Conservation (phyloP, 2,113 vertebrate genomes). For the Anarrhichthys ocellatus region DNA sequence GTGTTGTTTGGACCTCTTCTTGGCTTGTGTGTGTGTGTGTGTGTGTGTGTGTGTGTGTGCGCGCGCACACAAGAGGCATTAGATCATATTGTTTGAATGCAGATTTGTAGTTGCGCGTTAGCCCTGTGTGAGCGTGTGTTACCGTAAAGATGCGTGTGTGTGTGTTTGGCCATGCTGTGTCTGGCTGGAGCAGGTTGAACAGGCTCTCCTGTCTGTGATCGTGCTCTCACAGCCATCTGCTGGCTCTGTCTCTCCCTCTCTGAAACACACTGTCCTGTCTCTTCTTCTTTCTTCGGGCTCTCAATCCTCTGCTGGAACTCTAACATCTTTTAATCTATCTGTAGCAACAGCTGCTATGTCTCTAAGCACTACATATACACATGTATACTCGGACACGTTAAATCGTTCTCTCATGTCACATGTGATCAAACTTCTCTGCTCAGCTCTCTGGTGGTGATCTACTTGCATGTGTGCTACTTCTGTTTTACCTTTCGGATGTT, state of each 20-base stretch:
- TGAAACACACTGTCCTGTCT: constrained; percentile 16
- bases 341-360: constrained; percentile 1
- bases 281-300: not conserved
- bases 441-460: not conserved
- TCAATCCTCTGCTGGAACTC: constrained; percentile 1
- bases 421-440: constrained; percentile 2
- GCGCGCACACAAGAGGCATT: not conserved
- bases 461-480: too few relatives aligned
- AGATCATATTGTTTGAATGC: constrained; percentile 11
- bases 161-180: constrained; percentile 25
- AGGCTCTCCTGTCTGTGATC: constrained; percentile 67
- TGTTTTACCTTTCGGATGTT: too few relatives aligned
- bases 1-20: not conserved
- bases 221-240: constrained; percentile 73
- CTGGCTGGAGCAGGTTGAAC: constrained; percentile 54
- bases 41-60: not conserved
- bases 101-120: not conserved
- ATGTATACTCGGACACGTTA: not conserved
- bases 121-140: constrained; percentile 1
- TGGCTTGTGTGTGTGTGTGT: constrained; percentile 9
- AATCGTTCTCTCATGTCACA: not conserved
- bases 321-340: constrained; percentile 13
- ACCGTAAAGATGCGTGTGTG: not conserved
- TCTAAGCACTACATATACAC: not conserved
- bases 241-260: constrained; percentile 37